Base-by-base conservation (phyloP, 1,140 invertebrate species). In the Drosophila aff. region DNA sequence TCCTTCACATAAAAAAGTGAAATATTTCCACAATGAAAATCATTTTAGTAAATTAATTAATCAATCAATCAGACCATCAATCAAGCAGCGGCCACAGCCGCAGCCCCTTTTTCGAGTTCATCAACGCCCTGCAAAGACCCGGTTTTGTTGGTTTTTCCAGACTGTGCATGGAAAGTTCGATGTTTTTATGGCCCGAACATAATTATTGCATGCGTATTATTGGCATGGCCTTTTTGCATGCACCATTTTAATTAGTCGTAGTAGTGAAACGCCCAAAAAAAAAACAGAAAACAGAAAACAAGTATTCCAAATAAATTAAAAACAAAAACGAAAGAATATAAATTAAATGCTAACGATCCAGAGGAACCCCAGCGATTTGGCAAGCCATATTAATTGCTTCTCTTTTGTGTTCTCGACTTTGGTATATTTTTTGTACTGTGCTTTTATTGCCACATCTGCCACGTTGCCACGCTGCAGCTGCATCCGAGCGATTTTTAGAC, bases 401-500 rank as follows among this genome's bases (percentile, higher is more conserved):
- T 49, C 53, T 73, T 76, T 75, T 40, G 43, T 67, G 49, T 67
- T 76, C 62, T 68, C 72, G 36, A 75, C 60, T 55, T 55, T 75
- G 47, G 46, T 58, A 10, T 52, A 13, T 31, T 44, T 58, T 61
- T 28, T 57, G 26, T 18, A 41, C 41, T 33, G 16, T 55, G 46
- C 46, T 76, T 57, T 76, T 69, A 43, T 18, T 82, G 31, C 52
- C 26, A 60, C 47, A 2, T 10, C 18, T 36, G 15, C 11, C 33
- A 52, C 52, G 63, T 77, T 57, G 33, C 49, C 26, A 94, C 38
- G 94, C 92, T 44, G 23, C 94, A 95, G 95, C 94, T 95, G 95
- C 94, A 82, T 95, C 94, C 91, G 95, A 95, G 93, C 94, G 93
- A 92, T 95, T 93, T 95, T 95, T 94, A 92, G 94, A 93, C 93